A percentile compares a stretch with the other conserved stretches of the same genome.
Conservation (phyloP, 2,888 invertebrate species). For the Drosophila yooni region DNA sequence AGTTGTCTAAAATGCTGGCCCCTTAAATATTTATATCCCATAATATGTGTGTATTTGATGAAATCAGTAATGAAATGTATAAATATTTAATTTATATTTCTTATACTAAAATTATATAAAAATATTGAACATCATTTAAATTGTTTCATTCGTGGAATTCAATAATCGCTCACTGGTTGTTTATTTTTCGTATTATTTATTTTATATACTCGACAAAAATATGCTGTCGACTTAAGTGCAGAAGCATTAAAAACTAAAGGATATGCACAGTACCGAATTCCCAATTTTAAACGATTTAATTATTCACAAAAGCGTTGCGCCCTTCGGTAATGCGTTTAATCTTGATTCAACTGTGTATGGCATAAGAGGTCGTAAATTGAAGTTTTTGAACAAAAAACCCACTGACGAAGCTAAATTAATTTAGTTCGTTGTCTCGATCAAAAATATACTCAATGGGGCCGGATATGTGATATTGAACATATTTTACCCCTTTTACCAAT, state of each 20-base stretch:
- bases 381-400: not conserved
- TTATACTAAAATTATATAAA: conserved; percentile 79
- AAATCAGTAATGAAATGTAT: conserved; percentile 82
- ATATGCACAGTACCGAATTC: not conserved
- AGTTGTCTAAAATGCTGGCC: conserved; percentile 96
- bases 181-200: not conserved
- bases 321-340: not conserved
- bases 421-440: not conserved
- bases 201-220: not conserved
- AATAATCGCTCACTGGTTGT: not conserved
- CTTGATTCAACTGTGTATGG: not conserved
- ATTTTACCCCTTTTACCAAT: not conserved
- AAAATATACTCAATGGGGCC: not conserved
- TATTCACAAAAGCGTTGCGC: not conserved
- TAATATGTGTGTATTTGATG: conserved; percentile 82
- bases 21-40: conserved; percentile 88
- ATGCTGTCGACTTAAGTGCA: not conserved
- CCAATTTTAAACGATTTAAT: not conserved
- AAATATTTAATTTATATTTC: conserved; percentile 83
- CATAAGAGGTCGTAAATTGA: not conserved
- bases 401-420: not conserved
- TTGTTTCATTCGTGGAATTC: conserved; percentile 34
- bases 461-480: not conserved
- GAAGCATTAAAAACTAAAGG: not conserved
- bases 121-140: conserved; percentile 63